phyloP scores from a whole-genome alignment of 2,888 invertebrate species.

The Drosophila trichaetosa region DNA sequence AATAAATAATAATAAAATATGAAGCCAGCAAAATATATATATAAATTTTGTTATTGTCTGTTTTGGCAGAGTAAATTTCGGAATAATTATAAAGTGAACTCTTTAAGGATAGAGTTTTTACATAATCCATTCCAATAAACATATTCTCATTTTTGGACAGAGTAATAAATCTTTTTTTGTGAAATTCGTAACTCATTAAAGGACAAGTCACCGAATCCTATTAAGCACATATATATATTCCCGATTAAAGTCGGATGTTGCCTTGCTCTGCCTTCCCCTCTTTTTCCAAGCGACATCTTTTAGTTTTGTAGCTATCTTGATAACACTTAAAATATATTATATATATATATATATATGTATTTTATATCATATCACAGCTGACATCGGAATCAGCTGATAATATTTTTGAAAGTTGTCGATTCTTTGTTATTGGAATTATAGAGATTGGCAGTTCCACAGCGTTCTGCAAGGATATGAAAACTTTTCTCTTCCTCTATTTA shows the following conservation, averaged over 20 bases:
- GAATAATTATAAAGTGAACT: background rate
- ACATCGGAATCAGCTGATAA: background rate
- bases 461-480: background rate
- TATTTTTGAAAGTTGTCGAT: background rate
- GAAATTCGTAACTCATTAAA: background rate
- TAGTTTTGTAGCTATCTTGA: background rate
- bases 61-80: background rate
- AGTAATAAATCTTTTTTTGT: background rate
- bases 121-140: background rate
- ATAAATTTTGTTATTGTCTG: background rate
- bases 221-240: background rate
- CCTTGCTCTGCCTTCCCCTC: background rate
- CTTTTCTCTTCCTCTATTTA: background rate
- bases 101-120: background rate
- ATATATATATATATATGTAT: background rate
- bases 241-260: background rate
- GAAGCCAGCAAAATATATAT: background rate
- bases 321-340: background rate
- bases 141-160: background rate
- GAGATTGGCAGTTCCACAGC: no score
- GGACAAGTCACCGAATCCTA: background rate
- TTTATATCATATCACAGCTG: no score
- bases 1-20: background rate
- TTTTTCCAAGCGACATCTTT: no score
- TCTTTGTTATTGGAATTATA: no score